Conservation (phyloP, 2,113 vertebrate genomes). For the Psittacula cyanocephala region DNA sequence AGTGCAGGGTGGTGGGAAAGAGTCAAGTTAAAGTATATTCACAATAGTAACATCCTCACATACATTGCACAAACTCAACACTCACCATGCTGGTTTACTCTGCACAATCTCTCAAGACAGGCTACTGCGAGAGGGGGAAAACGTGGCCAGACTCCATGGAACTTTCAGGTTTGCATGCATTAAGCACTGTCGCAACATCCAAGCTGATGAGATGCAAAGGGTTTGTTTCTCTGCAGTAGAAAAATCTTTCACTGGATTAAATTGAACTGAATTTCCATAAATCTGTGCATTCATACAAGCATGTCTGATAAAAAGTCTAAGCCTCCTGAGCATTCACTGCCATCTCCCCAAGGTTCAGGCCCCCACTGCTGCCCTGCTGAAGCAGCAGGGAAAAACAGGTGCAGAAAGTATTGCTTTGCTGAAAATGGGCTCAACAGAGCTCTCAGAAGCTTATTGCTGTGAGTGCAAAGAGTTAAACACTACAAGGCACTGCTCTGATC, state of each 20-base stretch:
- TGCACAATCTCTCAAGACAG: not conserved
- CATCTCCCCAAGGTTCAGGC: not conserved
- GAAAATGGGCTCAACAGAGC: not conserved
- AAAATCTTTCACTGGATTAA: not conserved
- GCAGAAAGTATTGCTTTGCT: not conserved
- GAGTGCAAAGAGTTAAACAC: conserved; percentile 44
- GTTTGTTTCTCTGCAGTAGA: not conserved
- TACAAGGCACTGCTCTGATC: conserved; percentile 39
- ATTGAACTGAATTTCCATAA: not conserved
- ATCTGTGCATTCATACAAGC: not conserved
- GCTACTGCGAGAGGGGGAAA: not conserved
- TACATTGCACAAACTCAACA: not conserved
- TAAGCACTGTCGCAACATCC: not conserved
- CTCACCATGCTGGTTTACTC: not conserved
- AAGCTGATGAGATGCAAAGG: not conserved
- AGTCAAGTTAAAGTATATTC: not conserved
- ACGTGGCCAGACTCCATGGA: not conserved
- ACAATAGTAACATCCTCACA: not conserved
- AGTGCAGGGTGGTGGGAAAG: not conserved
- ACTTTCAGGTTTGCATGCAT: not conserved
- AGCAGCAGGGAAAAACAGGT: accelerated
- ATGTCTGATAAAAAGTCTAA: not conserved
- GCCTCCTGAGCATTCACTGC: not conserved
- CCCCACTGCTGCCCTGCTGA: not conserved
- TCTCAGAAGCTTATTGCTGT: not conserved